Evolutionary conservation across 2,888 invertebrate species (phyloP).

Genomic region (Oscheius sp.): DNA sequence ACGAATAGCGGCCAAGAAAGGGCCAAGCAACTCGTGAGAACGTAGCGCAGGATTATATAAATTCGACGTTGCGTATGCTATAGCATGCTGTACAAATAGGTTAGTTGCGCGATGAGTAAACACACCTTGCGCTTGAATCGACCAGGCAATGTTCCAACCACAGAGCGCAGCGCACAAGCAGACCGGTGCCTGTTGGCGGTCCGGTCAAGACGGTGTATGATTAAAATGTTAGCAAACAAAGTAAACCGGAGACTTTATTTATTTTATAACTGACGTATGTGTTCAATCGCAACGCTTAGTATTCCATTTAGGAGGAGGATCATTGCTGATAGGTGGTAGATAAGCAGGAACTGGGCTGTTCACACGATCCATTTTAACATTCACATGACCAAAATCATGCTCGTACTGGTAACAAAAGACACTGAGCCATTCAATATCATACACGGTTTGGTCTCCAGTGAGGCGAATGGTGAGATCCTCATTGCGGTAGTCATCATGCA

Average conservation of each 20-base stretch:
- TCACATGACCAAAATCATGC: slow-evolving; percentile 68
- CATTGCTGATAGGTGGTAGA: slow-evolving; percentile 55
- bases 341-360: slow-evolving; percentile 62
- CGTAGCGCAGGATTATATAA: slow-evolving; percentile 7
- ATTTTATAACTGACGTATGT: background rate
- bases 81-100: slow-evolving; percentile 38
- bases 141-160: slow-evolving; percentile 31
- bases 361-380: slow-evolving; percentile 51
- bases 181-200: slow-evolving; percentile 47
- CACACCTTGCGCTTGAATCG: slow-evolving; percentile 34
- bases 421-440: slow-evolving; percentile 65
- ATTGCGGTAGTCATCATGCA: slow-evolving; percentile 61
- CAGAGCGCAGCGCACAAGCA: slow-evolving; percentile 26
- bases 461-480: slow-evolving; percentile 59
- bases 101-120: slow-evolving; percentile 38
- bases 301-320: slow-evolving; percentile 26
- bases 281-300: slow-evolving; percentile 15
- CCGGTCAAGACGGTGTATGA: slow-evolving; percentile 46
- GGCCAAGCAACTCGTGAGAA: background rate
- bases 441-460: slow-evolving; percentile 59
- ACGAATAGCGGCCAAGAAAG: background rate
- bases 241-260: background rate
- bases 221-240: slow-evolving; percentile 16
- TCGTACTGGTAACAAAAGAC: slow-evolving; percentile 61
- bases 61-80: slow-evolving; percentile 28